phyloP scores from a whole-genome alignment of 2,797 vertebrate species.

The Girardinus metallicus region DNA sequence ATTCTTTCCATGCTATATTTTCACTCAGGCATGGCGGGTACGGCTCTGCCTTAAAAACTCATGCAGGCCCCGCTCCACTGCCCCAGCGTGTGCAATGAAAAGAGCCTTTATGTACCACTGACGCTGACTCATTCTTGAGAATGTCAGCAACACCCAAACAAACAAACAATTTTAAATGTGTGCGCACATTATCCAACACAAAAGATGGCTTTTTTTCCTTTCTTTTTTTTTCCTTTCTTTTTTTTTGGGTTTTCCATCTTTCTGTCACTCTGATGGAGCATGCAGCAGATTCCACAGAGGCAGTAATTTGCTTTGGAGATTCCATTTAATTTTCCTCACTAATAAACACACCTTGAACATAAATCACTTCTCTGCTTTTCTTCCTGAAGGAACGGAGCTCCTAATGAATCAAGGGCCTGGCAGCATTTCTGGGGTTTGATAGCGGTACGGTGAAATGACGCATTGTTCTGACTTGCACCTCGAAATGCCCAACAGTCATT shows the following conservation, averaged over 20 bases:
- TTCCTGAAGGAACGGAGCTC: conserved; percentile 14
- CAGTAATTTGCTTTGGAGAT: conserved; percentile 19
- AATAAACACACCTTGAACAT: conserved; percentile 39
- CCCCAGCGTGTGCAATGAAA: conserved; percentile 64
- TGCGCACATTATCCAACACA: background rate
- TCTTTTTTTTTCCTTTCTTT: no score
- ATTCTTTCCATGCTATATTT: conserved; percentile 75
- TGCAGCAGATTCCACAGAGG: conserved; percentile 2
- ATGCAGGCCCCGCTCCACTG: conserved; percentile 31
- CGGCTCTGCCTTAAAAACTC: conserved; percentile 49
- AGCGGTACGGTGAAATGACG: conserved; percentile 38
- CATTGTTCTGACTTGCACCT: conserved; percentile 53
- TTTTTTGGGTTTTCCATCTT: background rate
- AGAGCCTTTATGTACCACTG: conserved; percentile 72
- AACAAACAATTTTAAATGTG: conserved; percentile 43
- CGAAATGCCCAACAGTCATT: conserved; percentile 30
- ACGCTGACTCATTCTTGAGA: conserved; percentile 50
- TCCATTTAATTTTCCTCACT: conserved; percentile 22
- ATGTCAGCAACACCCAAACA: conserved; percentile 65
- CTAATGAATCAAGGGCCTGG: conserved; percentile 50
- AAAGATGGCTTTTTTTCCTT: background rate
- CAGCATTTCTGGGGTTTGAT: conserved; percentile 39
- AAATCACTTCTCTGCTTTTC: conserved; percentile 40
- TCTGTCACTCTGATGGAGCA: conserved; percentile 29
- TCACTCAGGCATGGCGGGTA: conserved; percentile 64